phyloP scores from a whole-genome alignment of 2,113 vertebrate genomes.

The Ctenodactylus gundi region DNA sequence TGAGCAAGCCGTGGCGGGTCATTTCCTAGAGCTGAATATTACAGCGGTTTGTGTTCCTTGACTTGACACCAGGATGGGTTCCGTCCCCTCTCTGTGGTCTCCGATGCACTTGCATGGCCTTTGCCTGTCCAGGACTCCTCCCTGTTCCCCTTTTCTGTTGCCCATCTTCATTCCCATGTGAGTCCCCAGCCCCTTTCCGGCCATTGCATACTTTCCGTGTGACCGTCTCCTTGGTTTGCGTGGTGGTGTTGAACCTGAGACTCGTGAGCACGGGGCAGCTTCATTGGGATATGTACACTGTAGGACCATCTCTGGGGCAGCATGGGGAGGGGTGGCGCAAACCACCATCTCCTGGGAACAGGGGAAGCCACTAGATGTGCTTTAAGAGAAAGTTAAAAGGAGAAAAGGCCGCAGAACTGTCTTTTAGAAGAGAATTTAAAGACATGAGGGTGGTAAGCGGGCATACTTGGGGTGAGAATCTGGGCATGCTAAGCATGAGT shows the following conservation, averaged over 20 bases:
- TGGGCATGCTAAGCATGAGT: conserved; percentile 24
- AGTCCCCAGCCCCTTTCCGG: not conserved
- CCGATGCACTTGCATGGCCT: conserved; percentile 58
- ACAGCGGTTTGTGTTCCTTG: conserved; percentile 29
- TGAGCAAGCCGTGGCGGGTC: not conserved
- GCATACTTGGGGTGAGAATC: not conserved
- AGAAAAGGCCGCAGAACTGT: not conserved
- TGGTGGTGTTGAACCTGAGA: not conserved
- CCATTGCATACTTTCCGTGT: conserved; percentile 17
- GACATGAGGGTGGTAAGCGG: conserved; percentile 14
- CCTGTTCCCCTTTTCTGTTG: not conserved
- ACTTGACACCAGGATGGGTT: conserved; percentile 77
- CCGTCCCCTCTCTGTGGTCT: conserved; percentile 1
- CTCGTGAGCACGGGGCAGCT: too few species aligned
- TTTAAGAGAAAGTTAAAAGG: not conserved
- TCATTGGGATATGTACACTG: conserved; percentile 5
- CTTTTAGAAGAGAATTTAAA: not conserved
- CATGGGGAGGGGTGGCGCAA: not conserved
- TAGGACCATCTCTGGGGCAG: not conserved
- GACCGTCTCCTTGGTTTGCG: not conserved
- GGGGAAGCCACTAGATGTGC: not conserved
- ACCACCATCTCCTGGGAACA: not conserved
- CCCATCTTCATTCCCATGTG: not conserved
- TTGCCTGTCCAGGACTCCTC: not conserved
- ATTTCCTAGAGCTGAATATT: not conserved